Evolutionary conservation across 2,888 invertebrate genomes (phyloP).

Genomic region (Hydraecia micacea): DNA sequence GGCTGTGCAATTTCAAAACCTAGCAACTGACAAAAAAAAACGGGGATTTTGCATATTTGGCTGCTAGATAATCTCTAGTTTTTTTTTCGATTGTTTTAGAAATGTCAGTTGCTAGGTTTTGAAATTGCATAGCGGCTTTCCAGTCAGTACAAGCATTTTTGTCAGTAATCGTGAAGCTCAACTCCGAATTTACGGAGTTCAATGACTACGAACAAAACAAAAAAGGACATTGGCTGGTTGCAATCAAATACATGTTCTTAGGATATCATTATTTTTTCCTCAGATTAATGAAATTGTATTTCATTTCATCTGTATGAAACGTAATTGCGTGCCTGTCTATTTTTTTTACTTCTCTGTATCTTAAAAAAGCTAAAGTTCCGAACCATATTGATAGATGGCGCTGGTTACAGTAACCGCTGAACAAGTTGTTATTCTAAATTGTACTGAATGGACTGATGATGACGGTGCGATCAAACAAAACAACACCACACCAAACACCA

Average conservation of each 20-base stretch:
- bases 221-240: neutral
- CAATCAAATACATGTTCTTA: neutral
- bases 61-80: no score
- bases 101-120: no score
- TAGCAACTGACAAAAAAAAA: no score
- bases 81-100: no score
- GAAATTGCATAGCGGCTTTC: no score
- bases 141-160: no score
- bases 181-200: neutral
- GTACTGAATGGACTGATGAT: neutral
- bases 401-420: neutral
- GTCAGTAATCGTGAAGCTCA: neutral
- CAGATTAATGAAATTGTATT: neutral
- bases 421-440: neutral
- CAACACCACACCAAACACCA: neutral
- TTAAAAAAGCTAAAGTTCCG: neutral
- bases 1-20: no score
- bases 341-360: neutral
- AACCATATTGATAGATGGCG: constrained; percentile 11
- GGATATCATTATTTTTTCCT: no score
- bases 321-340: neutral
- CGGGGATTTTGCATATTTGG: no score
- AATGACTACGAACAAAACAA: no score
- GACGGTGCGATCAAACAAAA: neutral
- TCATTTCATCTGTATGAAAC: no score